These are phyloP conservation scores for Blastobasis adustella DNA, from an alignment of 2,888 invertebrate genomes.

Conservation along the genomic window DNA sequence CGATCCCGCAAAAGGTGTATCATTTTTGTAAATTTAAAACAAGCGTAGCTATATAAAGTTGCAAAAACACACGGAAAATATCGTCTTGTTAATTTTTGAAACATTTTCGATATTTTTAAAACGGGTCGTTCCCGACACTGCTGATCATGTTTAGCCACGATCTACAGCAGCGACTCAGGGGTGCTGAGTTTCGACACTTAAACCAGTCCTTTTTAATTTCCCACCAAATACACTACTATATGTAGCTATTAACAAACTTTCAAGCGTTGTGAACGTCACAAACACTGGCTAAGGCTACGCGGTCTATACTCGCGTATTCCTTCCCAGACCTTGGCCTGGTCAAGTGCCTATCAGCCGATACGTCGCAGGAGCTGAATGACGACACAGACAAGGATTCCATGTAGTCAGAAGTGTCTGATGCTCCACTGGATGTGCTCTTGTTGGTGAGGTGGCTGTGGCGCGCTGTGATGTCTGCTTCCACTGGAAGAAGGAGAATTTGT, in stretches of 20 bases:
- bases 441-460: constrained; percentile 75
- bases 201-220: too few species aligned
- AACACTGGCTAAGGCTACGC: constrained; percentile 40
- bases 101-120: too few species aligned
- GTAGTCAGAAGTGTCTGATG: constrained; percentile 84
- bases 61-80: too few species aligned
- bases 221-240: too few species aligned
- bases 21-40: too few species aligned
- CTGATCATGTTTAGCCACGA: too few species aligned
- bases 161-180: too few species aligned
- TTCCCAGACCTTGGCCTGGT: constrained; percentile 60
- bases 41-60: too few species aligned
- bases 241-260: background rate
- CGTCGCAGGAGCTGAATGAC: constrained; percentile 80
- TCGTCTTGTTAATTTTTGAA: too few species aligned
- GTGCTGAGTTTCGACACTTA: too few species aligned
- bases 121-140: too few species aligned
- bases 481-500: constrained; percentile 20
- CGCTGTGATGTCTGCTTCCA: constrained; percentile 61
- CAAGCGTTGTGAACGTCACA: constrained; percentile 16
- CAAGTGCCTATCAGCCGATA: constrained; percentile 65
- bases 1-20: too few species aligned
- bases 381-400: constrained; percentile 83
- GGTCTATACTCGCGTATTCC: constrained; percentile 60
- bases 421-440: constrained; percentile 79